Evolutionary conservation across 2,888 invertebrate species (phyloP).

Genomic region (Clostera curtula): DNA sequence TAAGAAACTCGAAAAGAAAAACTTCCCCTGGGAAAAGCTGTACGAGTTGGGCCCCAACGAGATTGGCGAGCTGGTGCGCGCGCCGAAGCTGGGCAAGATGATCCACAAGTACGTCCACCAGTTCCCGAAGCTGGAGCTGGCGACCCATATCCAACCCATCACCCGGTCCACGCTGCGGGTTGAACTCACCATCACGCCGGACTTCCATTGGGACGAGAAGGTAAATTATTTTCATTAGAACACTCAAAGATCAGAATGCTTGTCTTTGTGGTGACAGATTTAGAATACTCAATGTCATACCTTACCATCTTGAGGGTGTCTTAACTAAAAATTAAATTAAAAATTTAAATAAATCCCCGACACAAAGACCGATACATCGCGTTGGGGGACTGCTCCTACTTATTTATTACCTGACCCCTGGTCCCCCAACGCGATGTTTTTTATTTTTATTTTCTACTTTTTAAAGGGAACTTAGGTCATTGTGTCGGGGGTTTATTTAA

Average conservation of each 20-base stretch:
- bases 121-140: slow-evolving; percentile 95
- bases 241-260: not conserved
- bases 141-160: slow-evolving; percentile 98
- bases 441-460: no score
- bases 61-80: slow-evolving; percentile 92
- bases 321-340: no score
- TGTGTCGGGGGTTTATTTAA: no score
- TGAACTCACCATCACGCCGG: slow-evolving; percentile 97
- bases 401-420: no score
- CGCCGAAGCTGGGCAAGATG: slow-evolving; percentile 93
- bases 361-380: no score
- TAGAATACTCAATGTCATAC: no score
- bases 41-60: slow-evolving; percentile 98
- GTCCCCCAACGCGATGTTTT: no score
- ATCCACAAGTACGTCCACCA: slow-evolving; percentile 98
- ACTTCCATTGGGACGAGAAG: slow-evolving; percentile 99
- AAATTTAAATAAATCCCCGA: no score
- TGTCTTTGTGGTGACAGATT: no score
- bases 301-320: no score
- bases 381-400: no score
- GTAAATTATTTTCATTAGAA: slow-evolving; percentile 61
- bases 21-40: slow-evolving; percentile 93
- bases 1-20: slow-evolving; percentile 98
- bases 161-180: slow-evolving; percentile 94
- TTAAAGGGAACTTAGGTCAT: no score